Evolutionary conservation across 2,797 vertebrate species (phyloP).

Genomic region (Dryobates pubescens): DNA sequence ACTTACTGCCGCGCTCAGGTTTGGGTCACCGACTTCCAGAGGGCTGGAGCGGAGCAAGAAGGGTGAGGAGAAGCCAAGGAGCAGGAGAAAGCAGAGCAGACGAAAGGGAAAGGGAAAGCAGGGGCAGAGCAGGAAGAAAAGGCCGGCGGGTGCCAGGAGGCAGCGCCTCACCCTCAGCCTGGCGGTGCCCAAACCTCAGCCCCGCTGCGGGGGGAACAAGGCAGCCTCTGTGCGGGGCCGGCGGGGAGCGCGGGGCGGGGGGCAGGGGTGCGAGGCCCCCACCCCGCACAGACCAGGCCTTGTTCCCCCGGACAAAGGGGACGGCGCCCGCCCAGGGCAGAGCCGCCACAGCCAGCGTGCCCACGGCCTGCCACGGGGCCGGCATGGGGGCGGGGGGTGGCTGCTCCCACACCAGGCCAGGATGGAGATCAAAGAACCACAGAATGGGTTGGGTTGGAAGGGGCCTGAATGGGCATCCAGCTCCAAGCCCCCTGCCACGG

Average conservation of each 20-base stretch:
- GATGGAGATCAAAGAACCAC: background rate
- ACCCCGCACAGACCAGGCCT: constrained; percentile 50
- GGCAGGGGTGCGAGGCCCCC: constrained; percentile 32
- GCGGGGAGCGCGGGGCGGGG: background rate
- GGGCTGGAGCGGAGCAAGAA: background rate
- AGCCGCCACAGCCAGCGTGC: background rate
- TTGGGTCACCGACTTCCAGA: background rate
- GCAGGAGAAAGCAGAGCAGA: background rate
- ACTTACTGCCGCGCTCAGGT: background rate
- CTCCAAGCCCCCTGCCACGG: no score
- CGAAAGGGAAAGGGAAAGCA: constrained; percentile 30
- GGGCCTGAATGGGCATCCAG: no score
- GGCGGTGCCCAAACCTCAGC: background rate
- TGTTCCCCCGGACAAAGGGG: constrained; percentile 74
- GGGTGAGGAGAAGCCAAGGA: background rate
- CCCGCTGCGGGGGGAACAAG: background rate
- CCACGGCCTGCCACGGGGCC: accelerated
- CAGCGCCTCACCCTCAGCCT: background rate
- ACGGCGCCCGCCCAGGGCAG: background rate
- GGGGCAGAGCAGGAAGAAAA: constrained; percentile 16
- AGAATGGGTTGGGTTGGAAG: no score
- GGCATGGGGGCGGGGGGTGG: background rate
- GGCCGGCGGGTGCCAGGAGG: constrained; percentile 13
- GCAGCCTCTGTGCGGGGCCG: constrained; percentile 27
- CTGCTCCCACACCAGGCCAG: background rate